Evolutionary conservation across 2,888 invertebrate species (phyloP).

Genomic region (Callimorpha dominula): DNA sequence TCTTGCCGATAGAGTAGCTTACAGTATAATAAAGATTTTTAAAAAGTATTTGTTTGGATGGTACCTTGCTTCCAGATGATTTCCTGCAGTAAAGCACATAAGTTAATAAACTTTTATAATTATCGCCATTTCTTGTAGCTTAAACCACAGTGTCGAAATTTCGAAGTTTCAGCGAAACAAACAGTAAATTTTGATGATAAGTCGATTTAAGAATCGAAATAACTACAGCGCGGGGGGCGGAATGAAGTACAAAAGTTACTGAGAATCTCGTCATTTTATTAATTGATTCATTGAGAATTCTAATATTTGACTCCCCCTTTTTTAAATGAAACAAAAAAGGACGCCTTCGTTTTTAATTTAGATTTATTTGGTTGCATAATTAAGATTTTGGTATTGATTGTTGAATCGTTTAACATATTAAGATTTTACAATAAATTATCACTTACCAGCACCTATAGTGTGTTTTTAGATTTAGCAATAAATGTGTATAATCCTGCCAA

Average conservation of each 20-base stretch:
- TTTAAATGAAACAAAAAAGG: conserved; percentile 20
- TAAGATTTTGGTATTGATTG: conserved; percentile 1
- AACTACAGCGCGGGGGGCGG: conserved; percentile 62
- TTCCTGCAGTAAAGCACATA: no score
- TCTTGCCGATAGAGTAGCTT: no score
- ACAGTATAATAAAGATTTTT: no score
- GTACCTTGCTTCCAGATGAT: no score
- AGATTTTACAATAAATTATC: neutral
- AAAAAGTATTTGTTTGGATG: no score
- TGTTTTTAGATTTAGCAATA: no score
- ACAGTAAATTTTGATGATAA: conserved; percentile 79
- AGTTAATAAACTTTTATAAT: neutral
- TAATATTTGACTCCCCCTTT: conserved; percentile 26
- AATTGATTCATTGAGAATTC: conserved; percentile 51
- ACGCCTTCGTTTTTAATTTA: conserved; percentile 23
- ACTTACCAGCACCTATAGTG: no score
- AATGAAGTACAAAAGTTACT: conserved; percentile 56
- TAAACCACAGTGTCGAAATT: conserved; percentile 44
- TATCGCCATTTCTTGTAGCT: conserved; percentile 22
- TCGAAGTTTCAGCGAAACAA: conserved; percentile 68
- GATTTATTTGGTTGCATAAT: conserved; percentile 19
- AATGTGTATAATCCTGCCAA: no score
- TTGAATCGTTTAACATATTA: neutral
- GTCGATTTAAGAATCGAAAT: conserved; percentile 77
- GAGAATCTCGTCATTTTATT: conserved; percentile 46